Evolutionary conservation across 2,888 invertebrate species (phyloP).

Genomic region (Schrankia costaestrigalis): DNA sequence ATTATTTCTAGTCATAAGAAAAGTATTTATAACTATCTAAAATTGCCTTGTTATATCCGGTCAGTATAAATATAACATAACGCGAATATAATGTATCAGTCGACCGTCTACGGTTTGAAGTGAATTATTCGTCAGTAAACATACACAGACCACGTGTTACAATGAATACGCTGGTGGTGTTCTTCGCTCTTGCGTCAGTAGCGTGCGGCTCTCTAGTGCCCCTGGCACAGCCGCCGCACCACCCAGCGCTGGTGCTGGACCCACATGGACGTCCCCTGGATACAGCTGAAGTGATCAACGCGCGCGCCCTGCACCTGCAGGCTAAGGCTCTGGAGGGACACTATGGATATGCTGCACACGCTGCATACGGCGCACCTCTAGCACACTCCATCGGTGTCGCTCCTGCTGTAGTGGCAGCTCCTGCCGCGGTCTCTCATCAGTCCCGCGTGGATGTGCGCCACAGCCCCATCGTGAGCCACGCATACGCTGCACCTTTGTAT

Average conservation of each 20-base stretch:
- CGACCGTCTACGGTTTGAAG: slow-evolving; percentile 56
- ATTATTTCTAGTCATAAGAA: no score
- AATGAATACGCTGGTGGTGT: slow-evolving; percentile 80
- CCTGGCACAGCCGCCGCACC: slow-evolving; percentile 69
- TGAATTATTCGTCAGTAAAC: slow-evolving; percentile 65
- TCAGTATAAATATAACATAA: slow-evolving; percentile 66
- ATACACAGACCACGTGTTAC: slow-evolving; percentile 45
- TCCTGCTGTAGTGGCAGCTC: slow-evolving; percentile 35
- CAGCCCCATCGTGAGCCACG: slow-evolving; percentile 46
- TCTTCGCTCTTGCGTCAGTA: slow-evolving; percentile 82
- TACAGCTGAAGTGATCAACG: slow-evolving; percentile 73
- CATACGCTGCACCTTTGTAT: slow-evolving; percentile 35
- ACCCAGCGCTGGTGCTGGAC: slow-evolving; percentile 70
- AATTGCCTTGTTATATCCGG: slow-evolving; percentile 66
- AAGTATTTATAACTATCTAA: no score
- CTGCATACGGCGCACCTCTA: slow-evolving; percentile 44
- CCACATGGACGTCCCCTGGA: slow-evolving; percentile 72
- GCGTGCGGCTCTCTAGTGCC: slow-evolving; percentile 77
- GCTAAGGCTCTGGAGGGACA: slow-evolving; percentile 70
- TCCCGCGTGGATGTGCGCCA: slow-evolving; percentile 52
- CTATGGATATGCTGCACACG: slow-evolving; percentile 40
- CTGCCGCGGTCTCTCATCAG: slow-evolving; percentile 55
- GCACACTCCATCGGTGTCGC: slow-evolving; percentile 39
- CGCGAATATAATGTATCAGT: slow-evolving; percentile 39
- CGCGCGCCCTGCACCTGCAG: slow-evolving; percentile 71